Evolutionary conservation across 2,113 vertebrate genomes (phyloP), one percentile per base, ranked within the genome.

Genomic region (Pygathrix nemaeus): DNA sequence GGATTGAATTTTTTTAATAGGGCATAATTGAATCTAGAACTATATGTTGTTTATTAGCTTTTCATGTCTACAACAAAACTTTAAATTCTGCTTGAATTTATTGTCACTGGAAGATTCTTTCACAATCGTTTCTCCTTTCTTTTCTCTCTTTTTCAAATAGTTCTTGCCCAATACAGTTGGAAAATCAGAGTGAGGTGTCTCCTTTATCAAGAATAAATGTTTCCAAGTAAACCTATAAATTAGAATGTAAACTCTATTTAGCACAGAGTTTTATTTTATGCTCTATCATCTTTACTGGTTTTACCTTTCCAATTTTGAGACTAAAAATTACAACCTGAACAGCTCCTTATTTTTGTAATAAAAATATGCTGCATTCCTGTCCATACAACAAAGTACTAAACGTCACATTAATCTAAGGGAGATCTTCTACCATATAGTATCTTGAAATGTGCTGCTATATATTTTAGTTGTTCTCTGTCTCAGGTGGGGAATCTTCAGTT

Each of bases 261-360:
- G 50, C 95, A 79, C 66, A 96, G 25, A 5, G 40, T 68, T 35
- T 35, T 64, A 64, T 92, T 57, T 88, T 64, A 55, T 40, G 89
- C 38, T 93, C 88, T 82, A 17, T 97, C 6, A 16, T 88, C 52
- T 97, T 98, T 97, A 97, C 73, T 80, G 40, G 20, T 0, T 80
- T 73, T 27, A 70, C 30, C 0, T 95, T 97, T 97, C 79, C 68
- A 90, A 10, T 90, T 96, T 43, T 90, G n/a, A 79, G 76, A 2
- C 27, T 84, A 85, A 82, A 87, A 61, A 30, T 52, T 61, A 95
- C 27, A 64, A 88, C 76, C 8, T 25, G 95, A 79, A 27, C 8
- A n/a, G 40, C 48, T 76, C 20, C 18, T 96, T 75, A 57, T 57
- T 92, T 96, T 75, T 40, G 3, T 52, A 70, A 59, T 82, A 73